Percentiles rank a stretch among this genome's conserved stretches.
These are phyloP conservation scores for Vireo griseus DNA, from an alignment of 2,797 vertebrate species.

Conservation along the genomic window DNA sequence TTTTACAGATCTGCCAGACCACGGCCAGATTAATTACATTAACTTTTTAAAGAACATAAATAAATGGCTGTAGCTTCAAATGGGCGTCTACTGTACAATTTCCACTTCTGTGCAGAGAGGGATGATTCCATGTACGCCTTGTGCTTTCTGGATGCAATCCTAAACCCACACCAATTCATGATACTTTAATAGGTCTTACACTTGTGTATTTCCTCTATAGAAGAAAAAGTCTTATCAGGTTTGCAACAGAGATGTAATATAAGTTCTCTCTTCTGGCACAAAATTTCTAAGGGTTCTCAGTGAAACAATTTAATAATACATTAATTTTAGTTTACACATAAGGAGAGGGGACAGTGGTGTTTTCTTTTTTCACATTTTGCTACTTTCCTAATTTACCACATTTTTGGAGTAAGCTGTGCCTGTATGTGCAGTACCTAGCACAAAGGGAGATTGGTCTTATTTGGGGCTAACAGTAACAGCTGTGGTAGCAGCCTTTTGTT, in stretches of 20 bases:
- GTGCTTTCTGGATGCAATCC: neutral
- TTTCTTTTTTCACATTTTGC: neutral
- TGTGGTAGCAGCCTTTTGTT: neutral
- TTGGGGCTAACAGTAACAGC: accelerated
- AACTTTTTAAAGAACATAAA: neutral
- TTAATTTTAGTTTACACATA: neutral
- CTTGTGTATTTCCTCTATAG: neutral
- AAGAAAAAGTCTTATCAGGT: neutral
- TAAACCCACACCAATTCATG: neutral
- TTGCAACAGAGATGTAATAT: neutral
- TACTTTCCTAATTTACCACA: neutral
- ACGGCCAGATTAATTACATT: neutral
- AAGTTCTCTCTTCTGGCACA: neutral
- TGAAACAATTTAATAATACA: neutral
- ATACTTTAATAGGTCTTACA: neutral
- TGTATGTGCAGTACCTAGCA: neutral
- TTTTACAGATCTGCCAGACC: neutral
- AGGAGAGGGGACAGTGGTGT: neutral
- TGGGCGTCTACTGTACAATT: neutral
- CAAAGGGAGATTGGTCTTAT: neutral
- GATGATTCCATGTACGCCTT: neutral
- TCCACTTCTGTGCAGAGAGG: neutral
- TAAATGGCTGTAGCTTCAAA: neutral
- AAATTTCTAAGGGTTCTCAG: neutral
- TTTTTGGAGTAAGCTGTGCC: neutral